These are phyloP conservation scores for Protobothrops flavoviridis DNA, from an alignment of 2,113 vertebrate species.

Conservation along the genomic window DNA sequence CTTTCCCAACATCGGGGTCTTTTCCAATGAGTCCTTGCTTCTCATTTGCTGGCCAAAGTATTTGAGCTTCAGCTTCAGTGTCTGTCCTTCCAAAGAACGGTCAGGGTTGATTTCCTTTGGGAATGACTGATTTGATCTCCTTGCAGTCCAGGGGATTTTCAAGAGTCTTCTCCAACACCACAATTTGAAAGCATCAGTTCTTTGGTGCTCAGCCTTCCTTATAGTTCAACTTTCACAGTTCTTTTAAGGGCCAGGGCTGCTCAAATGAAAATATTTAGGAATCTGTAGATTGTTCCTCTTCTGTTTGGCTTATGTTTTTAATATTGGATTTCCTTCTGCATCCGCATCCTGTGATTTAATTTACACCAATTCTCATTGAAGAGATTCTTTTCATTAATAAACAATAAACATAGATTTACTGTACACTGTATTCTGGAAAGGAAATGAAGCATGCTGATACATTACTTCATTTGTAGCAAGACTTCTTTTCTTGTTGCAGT, in stretches of 20 bases:
- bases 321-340: not conserved
- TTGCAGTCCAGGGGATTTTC: too few relatives aligned
- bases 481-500: not conserved
- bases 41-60: too few relatives aligned
- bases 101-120: too few relatives aligned
- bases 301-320: not conserved
- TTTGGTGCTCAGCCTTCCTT: not conserved
- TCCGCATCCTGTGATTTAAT: not conserved
- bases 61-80: too few relatives aligned
- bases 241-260: not conserved
- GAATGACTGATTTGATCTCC: too few relatives aligned
- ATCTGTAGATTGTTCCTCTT: not conserved
- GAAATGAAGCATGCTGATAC: not conserved
- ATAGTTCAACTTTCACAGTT: not conserved
- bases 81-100: too few relatives aligned
- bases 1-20: too few relatives aligned
- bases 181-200: too few relatives aligned
- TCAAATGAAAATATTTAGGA: not conserved
- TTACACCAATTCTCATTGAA: not conserved
- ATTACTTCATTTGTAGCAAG: not conserved
- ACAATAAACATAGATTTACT: not conserved
- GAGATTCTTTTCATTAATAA: not conserved
- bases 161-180: too few relatives aligned
- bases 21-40: too few relatives aligned
- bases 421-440: not conserved